Conservation (phyloP, 2,888 invertebrate species). For the Diabrotica balteata region DNA sequence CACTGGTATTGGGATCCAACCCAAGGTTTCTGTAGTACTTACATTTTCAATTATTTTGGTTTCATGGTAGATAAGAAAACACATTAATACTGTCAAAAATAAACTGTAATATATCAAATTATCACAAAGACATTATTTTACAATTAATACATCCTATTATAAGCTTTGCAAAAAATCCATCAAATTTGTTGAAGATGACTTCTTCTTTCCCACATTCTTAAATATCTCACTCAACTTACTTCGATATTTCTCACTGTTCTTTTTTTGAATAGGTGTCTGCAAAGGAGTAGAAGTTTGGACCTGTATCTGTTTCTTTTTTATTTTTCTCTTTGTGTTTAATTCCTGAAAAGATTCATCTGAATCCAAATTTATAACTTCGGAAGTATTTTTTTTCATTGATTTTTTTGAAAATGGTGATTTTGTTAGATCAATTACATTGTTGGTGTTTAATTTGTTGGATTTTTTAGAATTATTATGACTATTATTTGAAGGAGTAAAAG, state of each 20-base stretch:
- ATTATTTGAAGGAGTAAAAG: too few species aligned
- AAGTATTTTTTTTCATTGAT: neutral
- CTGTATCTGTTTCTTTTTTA: slow-evolving; percentile 3
- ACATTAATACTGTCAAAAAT: too few species aligned
- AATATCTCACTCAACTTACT: slow-evolving; percentile 15
- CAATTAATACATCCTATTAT: neutral
- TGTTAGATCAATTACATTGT: neutral
- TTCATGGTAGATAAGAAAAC: too few species aligned
- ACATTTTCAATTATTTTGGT: too few species aligned
- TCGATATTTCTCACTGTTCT: neutral
- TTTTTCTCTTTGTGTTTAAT: neutral
- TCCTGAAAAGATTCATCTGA: slow-evolving; percentile 11
- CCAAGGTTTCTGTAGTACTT: too few species aligned
- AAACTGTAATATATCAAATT: too few species aligned
- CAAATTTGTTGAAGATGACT: slow-evolving; percentile 15
- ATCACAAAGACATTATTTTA: too few species aligned
- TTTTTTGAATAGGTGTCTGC: too few species aligned
- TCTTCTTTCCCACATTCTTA: slow-evolving; percentile 11
- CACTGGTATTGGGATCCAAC: too few species aligned
- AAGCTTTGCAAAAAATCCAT: slow-evolving; percentile 17
- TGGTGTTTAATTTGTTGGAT: neutral
- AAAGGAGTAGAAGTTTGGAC: neutral
- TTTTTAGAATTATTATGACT: too few species aligned
- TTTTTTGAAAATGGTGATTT: neutral
- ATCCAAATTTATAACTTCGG: slow-evolving; percentile 5